Evolutionary conservation across 2,888 invertebrate genomes (phyloP), one percentile per base, ranked within the genome.

Genomic region (Hypomecis atomaria): DNA sequence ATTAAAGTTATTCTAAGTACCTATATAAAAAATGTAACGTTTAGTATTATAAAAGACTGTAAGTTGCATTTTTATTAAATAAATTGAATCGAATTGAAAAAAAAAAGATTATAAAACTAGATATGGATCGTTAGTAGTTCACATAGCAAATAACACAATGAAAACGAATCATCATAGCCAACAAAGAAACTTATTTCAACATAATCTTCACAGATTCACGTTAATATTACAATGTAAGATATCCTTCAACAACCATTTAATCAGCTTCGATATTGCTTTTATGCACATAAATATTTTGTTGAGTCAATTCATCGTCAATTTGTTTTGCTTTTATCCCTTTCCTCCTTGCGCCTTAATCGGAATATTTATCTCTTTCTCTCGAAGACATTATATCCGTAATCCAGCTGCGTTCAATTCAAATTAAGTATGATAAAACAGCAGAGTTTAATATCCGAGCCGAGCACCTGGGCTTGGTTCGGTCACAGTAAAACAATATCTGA

Each of bases 371-470:
- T 59, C 66, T 69, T 57, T 67, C 71, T 69, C 65, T 43, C 70
- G 56, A 69, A 75, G 71, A 74, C 70, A 74, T 77, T 78, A 77
- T 69, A 73, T 70, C 65, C 66, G 72, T 72, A 72, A 74, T 75
- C 72, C 74, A 64, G 73, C 70, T 70, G 68, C 64, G 76, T 75
- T 73, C 76, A 69, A 79, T 81, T 78, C 74, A 78, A 79, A 78
- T 79, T 73, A 78, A 75, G 75, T 67, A 76, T 76, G 73, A 76
- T 78, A 77, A 77, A 78, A 78, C 72, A 74, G 66, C 59, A 72
- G 69, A 74, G 74, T 76, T 80, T 76, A 74, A 71, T 78, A 76
- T 75, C 72, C 73, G 62, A 59, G 48, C 66, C 13, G 55, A 59
- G 55, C 65, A 65, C 65, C 65, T 65, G 59, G 50, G 60, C 52